phyloP scores from a whole-genome alignment of 2,113 vertebrate genomes.

The Tinamus guttatus region DNA sequence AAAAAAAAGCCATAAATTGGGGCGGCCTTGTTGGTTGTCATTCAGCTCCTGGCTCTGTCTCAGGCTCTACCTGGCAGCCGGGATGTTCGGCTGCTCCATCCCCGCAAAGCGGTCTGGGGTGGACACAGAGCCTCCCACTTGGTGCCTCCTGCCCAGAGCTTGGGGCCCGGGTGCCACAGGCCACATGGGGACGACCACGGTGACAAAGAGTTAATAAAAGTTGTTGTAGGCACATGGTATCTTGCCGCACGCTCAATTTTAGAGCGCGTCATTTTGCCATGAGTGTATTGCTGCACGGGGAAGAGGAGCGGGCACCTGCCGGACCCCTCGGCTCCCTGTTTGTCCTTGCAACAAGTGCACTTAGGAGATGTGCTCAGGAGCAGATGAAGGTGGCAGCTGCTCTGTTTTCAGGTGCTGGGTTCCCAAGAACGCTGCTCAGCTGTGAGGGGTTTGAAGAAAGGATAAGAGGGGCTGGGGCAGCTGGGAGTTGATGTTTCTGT shows the following conservation, averaged over 20 bases:
- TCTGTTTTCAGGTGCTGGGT: no score
- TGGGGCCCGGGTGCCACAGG: no score
- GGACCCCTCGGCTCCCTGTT: no score
- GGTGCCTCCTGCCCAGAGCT: not conserved
- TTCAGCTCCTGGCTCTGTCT: not conserved
- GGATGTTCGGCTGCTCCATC: not conserved
- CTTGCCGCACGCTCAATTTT: not conserved
- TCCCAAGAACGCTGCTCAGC: not conserved
- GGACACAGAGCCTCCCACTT: accelerated
- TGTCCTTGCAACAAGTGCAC: no score
- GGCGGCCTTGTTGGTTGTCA: slow-evolving; percentile 30
- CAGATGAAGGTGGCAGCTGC: no score
- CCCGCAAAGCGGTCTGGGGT: no score
- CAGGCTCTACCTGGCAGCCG: not conserved
- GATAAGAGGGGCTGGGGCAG: not conserved
- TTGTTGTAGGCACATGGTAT: not conserved
- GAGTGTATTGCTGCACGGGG: accelerated
- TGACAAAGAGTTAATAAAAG: not conserved
- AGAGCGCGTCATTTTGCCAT: not conserved
- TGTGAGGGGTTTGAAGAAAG: not conserved
- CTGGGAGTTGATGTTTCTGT: accelerated
- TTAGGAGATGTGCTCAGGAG: no score
- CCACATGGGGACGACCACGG: no score
- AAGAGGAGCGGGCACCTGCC: no score
- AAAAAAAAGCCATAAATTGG: slow-evolving; percentile 24